Percentiles rank a stretch among this genome's conserved stretches.
These are phyloP conservation scores for Myoxocephalus aenaeus DNA, from an alignment of 2,797 vertebrate species.

Conservation along the genomic window DNA sequence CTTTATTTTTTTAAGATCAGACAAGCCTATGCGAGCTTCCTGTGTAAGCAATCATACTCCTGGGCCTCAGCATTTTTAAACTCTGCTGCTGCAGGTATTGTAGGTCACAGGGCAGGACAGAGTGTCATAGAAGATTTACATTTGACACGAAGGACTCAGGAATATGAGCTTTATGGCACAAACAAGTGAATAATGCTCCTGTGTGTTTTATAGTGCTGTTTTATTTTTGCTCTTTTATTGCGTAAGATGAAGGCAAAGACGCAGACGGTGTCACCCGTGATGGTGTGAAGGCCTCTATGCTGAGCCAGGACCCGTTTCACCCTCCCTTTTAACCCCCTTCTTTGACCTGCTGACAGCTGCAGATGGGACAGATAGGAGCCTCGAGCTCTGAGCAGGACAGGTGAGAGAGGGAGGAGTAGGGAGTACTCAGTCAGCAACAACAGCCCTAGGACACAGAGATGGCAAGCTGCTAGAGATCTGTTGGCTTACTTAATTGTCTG, in stretches of 20 bases:
- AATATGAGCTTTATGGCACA: constrained; percentile 14
- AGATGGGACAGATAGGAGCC: constrained; percentile 84
- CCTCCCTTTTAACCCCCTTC: constrained; percentile 67
- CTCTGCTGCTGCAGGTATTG: constrained; percentile 44
- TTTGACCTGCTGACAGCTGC: constrained; percentile 85
- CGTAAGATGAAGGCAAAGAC: constrained; percentile 29
- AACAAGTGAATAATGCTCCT: constrained; percentile 35
- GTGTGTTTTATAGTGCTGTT: constrained; percentile 12
- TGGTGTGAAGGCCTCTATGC: constrained; percentile 63
- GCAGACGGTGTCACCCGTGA: constrained; percentile 55
- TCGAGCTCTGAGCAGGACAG: constrained; percentile 77
- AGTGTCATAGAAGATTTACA: constrained; percentile 28
- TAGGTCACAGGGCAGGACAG: constrained; percentile 45
- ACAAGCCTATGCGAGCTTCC: constrained; percentile 9
- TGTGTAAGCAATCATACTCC: constrained; percentile 41
- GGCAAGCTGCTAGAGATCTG: constrained; percentile 52
- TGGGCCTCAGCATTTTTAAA: constrained; percentile 56
- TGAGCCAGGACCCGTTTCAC: constrained; percentile 78
- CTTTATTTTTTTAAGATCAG: constrained; percentile 45
- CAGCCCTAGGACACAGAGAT: constrained; percentile 67
- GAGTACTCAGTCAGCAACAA: constrained; percentile 66
- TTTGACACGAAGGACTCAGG: constrained; percentile 41
- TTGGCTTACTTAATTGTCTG: constrained; percentile 33
- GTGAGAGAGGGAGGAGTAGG: constrained; percentile 78
- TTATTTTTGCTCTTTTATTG: constrained; percentile 17